phyloP scores from a whole-genome alignment of 2,113 vertebrate species.

The Fulica atra region DNA sequence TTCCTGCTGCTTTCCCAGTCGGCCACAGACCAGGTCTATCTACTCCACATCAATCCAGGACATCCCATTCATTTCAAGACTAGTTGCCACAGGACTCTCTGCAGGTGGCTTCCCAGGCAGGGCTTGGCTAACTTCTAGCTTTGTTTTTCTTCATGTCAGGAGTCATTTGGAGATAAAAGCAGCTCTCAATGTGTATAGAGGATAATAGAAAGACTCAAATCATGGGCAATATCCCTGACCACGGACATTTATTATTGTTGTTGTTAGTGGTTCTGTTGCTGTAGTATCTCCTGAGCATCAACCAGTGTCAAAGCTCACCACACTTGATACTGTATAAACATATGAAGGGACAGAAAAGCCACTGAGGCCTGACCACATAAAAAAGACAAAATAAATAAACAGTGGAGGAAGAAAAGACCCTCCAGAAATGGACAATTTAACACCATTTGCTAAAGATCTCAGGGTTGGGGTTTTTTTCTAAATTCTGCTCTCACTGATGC shows the following conservation, averaged over 20 bases:
- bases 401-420: not conserved
- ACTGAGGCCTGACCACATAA: not conserved
- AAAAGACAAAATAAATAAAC: not conserved
- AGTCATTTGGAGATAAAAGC: slow-evolving; percentile 8
- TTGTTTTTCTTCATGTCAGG: slow-evolving; percentile 7
- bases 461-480: not conserved
- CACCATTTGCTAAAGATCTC: not conserved
- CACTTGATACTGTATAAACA: not conserved
- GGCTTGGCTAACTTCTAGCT: slow-evolving; percentile 10
- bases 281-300: not conserved
- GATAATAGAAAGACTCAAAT: not conserved
- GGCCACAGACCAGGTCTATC: slow-evolving; percentile 47
- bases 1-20: slow-evolving; percentile 65
- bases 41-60: slow-evolving; percentile 18
- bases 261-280: not conserved
- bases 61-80: slow-evolving; percentile 44
- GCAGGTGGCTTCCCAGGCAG: slow-evolving; percentile 25
- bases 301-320: not conserved
- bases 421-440: not conserved
- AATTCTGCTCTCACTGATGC: not conserved
- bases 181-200: not conserved
- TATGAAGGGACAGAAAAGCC: not conserved
- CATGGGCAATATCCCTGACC: not conserved
- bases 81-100: slow-evolving; percentile 28
- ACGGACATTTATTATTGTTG: not conserved